Evolutionary conservation across 2,113 vertebrate genomes (phyloP).

Genomic region (Abramis brama): DNA sequence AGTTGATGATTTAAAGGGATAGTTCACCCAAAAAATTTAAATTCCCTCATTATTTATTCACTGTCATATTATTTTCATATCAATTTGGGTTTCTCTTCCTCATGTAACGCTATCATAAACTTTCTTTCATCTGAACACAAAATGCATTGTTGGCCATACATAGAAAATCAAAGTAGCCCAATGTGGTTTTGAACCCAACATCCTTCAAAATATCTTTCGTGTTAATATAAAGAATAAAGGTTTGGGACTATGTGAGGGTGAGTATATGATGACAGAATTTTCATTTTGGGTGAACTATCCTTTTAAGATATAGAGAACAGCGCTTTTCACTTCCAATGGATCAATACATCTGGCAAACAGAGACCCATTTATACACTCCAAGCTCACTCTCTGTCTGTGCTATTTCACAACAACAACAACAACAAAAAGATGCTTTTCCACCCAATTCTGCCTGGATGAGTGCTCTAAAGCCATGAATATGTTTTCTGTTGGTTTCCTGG

Average conservation of each 20-base stretch:
- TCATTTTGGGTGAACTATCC: neutral
- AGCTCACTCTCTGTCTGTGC: neutral
- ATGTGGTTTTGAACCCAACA: too few relatives aligned
- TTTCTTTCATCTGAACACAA: too few relatives aligned
- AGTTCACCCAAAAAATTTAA: neutral
- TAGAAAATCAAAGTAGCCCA: too few relatives aligned
- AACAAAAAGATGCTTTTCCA: neutral
- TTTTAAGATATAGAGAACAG: neutral
- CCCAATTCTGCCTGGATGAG: neutral
- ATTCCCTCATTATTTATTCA: neutral
- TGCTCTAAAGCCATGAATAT: constrained; percentile 47
- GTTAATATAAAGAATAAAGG: neutral
- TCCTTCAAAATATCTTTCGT: too few relatives aligned
- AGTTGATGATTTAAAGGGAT: neutral
- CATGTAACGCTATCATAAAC: neutral
- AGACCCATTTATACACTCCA: neutral
- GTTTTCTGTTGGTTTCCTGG: constrained; percentile 39
- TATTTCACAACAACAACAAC: neutral
- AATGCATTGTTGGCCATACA: too few relatives aligned
- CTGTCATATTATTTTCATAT: neutral
- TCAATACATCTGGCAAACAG: neutral
- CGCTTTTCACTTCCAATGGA: neutral
- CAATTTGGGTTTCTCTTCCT: neutral
- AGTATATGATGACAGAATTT: neutral
- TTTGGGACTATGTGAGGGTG: neutral